A percentile compares a stretch with the other conserved stretches of the same genome.
Conservation (phyloP, 2,113 vertebrate genomes). For the Paedocypris sp. region DNA sequence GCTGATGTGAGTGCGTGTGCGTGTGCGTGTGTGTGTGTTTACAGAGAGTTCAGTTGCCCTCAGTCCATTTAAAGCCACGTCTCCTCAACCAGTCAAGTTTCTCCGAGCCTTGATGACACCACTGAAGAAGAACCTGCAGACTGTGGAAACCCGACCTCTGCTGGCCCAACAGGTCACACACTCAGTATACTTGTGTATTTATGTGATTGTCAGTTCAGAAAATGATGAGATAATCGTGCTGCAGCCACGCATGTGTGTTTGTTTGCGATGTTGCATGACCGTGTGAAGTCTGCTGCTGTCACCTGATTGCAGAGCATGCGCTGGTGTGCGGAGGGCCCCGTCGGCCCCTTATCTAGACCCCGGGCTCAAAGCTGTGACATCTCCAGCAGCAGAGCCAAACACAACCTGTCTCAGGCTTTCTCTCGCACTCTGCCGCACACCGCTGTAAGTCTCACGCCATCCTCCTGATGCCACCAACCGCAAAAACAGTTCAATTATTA, state of each 20-base stretch:
- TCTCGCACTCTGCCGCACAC: slow-evolving; percentile 49
- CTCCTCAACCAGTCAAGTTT: slow-evolving; percentile 88
- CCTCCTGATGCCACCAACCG: too few species aligned
- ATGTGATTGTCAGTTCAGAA: too few species aligned
- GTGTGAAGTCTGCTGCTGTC: slow-evolving; percentile 46
- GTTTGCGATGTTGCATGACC: slow-evolving; percentile 19
- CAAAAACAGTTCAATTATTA: too few species aligned
- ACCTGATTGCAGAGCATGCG: slow-evolving; percentile 91
- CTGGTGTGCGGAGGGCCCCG: slow-evolving; percentile 59
- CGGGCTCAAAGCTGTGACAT: slow-evolving; percentile 64
- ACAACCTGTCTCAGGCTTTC: slow-evolving; percentile 62
- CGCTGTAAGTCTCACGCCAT: slow-evolving; percentile 36
- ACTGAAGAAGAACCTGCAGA: slow-evolving; percentile 80
- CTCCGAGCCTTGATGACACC: slow-evolving; percentile 92
- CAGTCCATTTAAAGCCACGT: slow-evolving; percentile 87
- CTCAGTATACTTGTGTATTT: too few species aligned
- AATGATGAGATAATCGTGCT: too few species aligned
- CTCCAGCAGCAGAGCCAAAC: slow-evolving; percentile 54
- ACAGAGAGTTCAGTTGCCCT: slow-evolving; percentile 72
- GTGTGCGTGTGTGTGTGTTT: not conserved
- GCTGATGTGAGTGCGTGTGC: not conserved
- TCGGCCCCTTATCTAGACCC: slow-evolving; percentile 69
- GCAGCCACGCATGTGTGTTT: not conserved
- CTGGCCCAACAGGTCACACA: slow-evolving; percentile 78
- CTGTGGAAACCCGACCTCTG: slow-evolving; percentile 78